Conservation (phyloP, 2,888 invertebrate genomes). For the Cheilosia soror region DNA sequence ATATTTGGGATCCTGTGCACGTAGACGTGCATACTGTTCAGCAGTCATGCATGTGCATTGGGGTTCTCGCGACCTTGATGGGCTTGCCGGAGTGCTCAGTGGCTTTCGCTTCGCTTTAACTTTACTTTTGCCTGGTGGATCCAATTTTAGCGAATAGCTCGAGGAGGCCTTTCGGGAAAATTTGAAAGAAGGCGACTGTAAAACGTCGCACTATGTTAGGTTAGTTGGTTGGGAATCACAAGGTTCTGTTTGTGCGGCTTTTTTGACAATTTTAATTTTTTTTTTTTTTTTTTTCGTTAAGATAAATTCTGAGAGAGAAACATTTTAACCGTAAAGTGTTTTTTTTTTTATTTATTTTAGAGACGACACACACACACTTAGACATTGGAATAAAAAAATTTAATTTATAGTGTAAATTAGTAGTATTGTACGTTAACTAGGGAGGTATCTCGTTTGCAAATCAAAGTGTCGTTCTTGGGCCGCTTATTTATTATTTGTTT, state of each 20-base stretch:
- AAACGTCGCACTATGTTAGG: conserved; percentile 87
- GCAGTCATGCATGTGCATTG: conserved; percentile 98
- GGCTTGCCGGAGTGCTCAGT: conserved; percentile 96
- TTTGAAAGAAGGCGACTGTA: conserved; percentile 98
- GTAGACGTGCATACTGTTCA: conserved; percentile 94
- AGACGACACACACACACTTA: conserved; percentile 69
- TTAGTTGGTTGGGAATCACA: conserved; percentile 84
- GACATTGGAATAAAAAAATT: conserved; percentile 49
- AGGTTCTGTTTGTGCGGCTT: conserved; percentile 84
- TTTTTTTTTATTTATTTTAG: conserved; percentile 42
- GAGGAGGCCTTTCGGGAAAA: conserved; percentile 98
- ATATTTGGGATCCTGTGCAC: conserved; percentile 93
- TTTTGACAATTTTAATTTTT: conserved; percentile 76
- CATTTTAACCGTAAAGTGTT: conserved; percentile 74
- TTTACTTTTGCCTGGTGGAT: conserved; percentile 94
- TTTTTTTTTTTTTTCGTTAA: conserved; percentile 63
- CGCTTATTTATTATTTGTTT: no score
- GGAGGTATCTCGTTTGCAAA: conserved; percentile 16
- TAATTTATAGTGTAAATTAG: conserved; percentile 27
- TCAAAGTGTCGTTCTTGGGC: conserved; percentile 53
- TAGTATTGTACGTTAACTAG: conserved; percentile 10
- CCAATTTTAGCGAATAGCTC: conserved; percentile 97
- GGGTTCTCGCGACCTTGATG: conserved; percentile 92
- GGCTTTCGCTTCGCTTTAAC: conserved; percentile 95
- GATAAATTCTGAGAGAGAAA: conserved; percentile 72